Evolutionary conservation across 2,113 vertebrate species (phyloP).

Genomic region (Cyanoderma ruficeps): DNA sequence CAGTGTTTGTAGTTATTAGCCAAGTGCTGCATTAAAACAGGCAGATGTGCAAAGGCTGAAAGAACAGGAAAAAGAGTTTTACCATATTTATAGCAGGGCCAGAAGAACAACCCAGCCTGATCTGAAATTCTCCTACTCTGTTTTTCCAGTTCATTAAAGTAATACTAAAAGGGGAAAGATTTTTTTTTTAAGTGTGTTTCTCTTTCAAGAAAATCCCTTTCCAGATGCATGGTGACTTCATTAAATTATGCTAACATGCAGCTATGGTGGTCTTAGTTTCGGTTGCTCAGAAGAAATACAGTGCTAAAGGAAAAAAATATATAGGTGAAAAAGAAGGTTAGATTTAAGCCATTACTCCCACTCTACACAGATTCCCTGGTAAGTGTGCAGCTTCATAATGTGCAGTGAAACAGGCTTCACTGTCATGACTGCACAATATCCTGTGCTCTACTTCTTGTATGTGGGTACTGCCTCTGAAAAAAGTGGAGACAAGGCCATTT

Average conservation of each 20-base stretch:
- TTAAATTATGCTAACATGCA: neutral
- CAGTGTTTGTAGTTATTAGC: slow-evolving; percentile 96
- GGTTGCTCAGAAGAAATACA: neutral
- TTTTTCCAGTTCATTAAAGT: neutral
- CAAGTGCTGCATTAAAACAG: slow-evolving; percentile 91
- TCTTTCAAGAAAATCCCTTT: neutral
- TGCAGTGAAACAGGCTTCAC: neutral
- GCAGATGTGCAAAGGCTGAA: slow-evolving; percentile 91
- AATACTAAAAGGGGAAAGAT: neutral
- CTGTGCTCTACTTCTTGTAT: neutral
- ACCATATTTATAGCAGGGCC: neutral
- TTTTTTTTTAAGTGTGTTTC: neutral
- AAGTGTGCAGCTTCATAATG: neutral
- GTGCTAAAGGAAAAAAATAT: neutral
- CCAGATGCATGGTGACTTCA: neutral
- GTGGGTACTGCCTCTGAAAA: neutral
- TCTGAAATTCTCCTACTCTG: neutral
- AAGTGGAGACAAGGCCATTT: neutral
- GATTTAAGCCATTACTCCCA: neutral
- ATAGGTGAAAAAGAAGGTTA: neutral
- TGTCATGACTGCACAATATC: neutral
- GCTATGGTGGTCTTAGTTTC: neutral
- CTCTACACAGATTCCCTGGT: neutral
- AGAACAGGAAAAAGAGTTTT: neutral
- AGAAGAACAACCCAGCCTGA: neutral